Evolutionary conservation across 2,888 invertebrate genomes (phyloP).

Genomic region (Synanthedon formicaeformis): DNA sequence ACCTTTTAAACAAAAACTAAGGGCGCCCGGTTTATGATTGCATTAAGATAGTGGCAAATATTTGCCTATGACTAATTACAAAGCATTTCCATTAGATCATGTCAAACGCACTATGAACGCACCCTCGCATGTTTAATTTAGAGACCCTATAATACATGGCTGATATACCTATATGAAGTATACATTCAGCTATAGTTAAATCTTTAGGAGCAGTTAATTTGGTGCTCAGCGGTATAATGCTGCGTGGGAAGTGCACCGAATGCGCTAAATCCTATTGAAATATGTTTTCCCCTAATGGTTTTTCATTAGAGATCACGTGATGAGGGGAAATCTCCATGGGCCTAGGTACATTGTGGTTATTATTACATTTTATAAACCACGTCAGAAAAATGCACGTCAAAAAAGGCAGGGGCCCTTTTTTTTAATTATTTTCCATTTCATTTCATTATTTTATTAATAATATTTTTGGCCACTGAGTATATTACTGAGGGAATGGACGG

Average conservation of each 20-base stretch:
- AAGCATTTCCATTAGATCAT: not conserved
- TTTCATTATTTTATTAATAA: too few species aligned
- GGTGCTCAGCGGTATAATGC: conserved; percentile 20
- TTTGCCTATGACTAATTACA: not conserved
- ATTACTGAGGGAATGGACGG: too few species aligned
- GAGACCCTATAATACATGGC: too few species aligned
- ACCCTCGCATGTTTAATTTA: not conserved
- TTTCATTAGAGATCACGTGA: conserved; percentile 38
- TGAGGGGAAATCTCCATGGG: conserved; percentile 13
- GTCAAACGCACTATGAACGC: not conserved
- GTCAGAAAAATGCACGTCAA: too few species aligned
- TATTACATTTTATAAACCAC: conserved; percentile 4
- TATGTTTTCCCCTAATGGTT: conserved; percentile 39
- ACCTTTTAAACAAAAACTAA: too few species aligned
- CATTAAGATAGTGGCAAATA: not conserved
- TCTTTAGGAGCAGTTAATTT: not conserved
- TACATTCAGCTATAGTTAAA: not conserved
- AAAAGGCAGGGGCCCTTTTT: too few species aligned
- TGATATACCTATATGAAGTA: not conserved
- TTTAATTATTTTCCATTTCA: too few species aligned
- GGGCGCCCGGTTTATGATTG: too few species aligned
- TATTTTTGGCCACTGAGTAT: too few species aligned
- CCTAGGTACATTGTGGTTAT: conserved; percentile 8
- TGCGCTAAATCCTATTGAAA: conserved; percentile 31
- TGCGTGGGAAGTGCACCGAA: conserved; percentile 45